Percentiles rank a stretch among this genome's conserved stretches.
Conservation (phyloP, 1,140 invertebrate genomes). For the Grapholita molesta region DNA sequence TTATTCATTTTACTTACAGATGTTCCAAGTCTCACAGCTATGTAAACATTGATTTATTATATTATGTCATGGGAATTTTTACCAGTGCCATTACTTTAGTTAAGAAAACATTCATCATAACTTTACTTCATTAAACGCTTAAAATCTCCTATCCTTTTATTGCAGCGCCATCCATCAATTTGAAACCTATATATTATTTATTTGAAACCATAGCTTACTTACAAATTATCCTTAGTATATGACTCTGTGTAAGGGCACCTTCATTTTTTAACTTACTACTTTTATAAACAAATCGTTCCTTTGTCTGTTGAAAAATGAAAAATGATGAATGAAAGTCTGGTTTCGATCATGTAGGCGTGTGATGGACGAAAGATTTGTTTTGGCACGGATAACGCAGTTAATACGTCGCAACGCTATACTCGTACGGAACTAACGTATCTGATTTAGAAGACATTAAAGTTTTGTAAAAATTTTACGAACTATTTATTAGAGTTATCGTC, state of each 20-base stretch:
- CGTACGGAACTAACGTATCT: background rate
- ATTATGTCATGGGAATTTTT: background rate
- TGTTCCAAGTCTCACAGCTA: background rate
- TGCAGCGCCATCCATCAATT: too few relatives aligned
- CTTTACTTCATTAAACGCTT: background rate
- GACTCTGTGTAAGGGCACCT: too few relatives aligned
- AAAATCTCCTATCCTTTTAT: too few relatives aligned
- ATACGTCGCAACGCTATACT: conserved; percentile 27
- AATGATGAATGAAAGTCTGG: background rate
- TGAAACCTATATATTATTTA: too few relatives aligned
- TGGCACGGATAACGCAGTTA: conserved; percentile 25
- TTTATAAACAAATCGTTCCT: background rate
- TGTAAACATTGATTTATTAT: background rate
- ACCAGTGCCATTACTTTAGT: background rate
- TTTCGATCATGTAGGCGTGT: conserved; percentile 20
- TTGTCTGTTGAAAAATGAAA: background rate
- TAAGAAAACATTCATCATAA: background rate
- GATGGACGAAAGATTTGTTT: conserved; percentile 31
- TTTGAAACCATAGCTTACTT: too few relatives aligned
- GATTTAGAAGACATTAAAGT: background rate
- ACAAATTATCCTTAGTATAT: too few relatives aligned
- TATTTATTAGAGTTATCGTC: too few relatives aligned
- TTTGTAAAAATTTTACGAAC: too few relatives aligned
- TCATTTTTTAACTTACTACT: too few relatives aligned
- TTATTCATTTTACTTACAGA: background rate